These are phyloP conservation scores for Ailurus styani DNA, from an alignment of 2,113 vertebrate genomes.

Conservation along the genomic window DNA sequence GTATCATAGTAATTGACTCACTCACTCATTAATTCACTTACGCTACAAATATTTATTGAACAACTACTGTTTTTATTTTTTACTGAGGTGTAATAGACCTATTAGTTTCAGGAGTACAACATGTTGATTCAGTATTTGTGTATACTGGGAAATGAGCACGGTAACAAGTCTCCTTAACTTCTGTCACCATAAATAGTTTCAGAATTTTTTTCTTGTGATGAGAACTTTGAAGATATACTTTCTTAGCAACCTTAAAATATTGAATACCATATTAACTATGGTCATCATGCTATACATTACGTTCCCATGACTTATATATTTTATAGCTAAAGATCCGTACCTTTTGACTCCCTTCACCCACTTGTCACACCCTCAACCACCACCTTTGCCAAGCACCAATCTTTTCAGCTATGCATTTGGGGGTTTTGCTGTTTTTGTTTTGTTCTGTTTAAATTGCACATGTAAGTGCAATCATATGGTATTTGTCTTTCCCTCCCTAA, in stretches of 20 bases:
- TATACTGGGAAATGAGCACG: background rate
- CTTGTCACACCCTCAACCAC: background rate
- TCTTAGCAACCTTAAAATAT: background rate
- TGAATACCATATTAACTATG: background rate
- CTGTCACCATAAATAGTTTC: background rate
- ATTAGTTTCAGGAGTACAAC: background rate
- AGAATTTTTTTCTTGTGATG: background rate
- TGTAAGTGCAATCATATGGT: too few relatives aligned
- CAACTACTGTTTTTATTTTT: background rate
- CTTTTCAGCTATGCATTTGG: background rate
- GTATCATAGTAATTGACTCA: background rate
- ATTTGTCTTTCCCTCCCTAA: background rate
- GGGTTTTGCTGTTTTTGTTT: background rate
- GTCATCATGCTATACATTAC: background rate
- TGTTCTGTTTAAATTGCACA: background rate
- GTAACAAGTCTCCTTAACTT: background rate
- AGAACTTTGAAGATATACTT: background rate
- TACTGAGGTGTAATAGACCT: background rate
- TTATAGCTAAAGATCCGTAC: background rate
- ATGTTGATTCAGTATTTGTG: background rate
- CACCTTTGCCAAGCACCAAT: background rate
- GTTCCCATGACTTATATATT: background rate
- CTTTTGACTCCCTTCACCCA: background rate
- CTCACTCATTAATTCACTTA: background rate
- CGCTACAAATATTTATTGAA: background rate